These are phyloP conservation scores for Polydrusus tereticollis DNA, from an alignment of 2,888 invertebrate genomes.

Conservation along the genomic window DNA sequence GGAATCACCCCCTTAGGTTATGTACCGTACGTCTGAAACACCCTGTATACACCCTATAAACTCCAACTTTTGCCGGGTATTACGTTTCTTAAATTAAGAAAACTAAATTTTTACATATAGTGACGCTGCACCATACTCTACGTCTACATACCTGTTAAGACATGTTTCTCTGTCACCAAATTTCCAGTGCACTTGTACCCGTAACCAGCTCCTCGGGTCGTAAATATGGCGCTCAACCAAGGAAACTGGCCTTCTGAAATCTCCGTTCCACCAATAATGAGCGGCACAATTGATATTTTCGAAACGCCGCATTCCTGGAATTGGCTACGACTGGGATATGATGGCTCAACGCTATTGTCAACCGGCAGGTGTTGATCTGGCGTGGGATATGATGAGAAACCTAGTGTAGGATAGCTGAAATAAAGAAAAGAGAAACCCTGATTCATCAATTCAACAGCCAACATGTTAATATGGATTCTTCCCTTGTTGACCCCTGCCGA, in stretches of 20 bases:
- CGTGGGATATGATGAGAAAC: not conserved
- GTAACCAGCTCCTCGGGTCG: constrained; percentile 54
- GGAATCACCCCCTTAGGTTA: too few species aligned
- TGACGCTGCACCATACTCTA: too few species aligned
- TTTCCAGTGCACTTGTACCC: constrained; percentile 62
- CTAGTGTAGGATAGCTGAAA: not conserved
- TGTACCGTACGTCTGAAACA: too few species aligned
- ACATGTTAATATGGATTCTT: too few species aligned
- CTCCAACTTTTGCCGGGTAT: too few species aligned
- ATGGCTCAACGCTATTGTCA: not conserved
- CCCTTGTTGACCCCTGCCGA: too few species aligned
- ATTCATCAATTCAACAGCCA: too few species aligned
- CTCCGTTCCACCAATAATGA: constrained; percentile 57
- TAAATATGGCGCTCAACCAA: constrained; percentile 60
- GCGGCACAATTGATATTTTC: constrained; percentile 50
- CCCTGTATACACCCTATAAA: too few species aligned
- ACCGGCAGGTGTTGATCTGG: not conserved
- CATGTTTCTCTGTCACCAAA: constrained; percentile 58
- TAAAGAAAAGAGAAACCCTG: too few species aligned
- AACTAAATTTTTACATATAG: too few species aligned
- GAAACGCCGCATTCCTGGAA: constrained; percentile 53
- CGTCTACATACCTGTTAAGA: constrained; percentile 64
- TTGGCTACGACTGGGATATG: not conserved
- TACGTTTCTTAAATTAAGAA: too few species aligned
- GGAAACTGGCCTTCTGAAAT: constrained; percentile 58